phyloP scores from a whole-genome alignment of 2,113 vertebrate species.

The Grammomys dolichurus region DNA sequence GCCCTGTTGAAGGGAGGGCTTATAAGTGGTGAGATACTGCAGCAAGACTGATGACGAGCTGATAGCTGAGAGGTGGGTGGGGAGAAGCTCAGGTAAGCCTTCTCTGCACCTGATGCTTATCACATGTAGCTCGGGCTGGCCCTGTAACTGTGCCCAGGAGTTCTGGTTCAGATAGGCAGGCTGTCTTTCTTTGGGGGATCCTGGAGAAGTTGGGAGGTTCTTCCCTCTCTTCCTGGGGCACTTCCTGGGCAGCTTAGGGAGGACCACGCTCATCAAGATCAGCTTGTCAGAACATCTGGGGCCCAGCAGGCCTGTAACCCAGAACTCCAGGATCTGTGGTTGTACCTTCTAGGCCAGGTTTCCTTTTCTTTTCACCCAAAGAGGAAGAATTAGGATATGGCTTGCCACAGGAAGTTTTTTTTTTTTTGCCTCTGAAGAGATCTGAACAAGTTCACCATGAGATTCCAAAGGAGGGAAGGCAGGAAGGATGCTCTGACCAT shows the following conservation, averaged over 20 bases:
- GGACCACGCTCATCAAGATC: rapidly evolving
- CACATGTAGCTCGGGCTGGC: background rate
- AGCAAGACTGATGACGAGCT: too few species aligned
- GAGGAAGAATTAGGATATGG: background rate
- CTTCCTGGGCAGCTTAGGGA: background rate
- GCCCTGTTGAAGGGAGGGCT: background rate
- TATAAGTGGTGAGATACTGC: background rate
- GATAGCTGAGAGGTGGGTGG: background rate
- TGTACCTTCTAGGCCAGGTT: background rate
- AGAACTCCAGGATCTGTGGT: background rate
- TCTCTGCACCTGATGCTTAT: background rate
- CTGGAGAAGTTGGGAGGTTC: background rate
- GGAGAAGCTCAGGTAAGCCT: background rate
- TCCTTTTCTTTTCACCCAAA: background rate
- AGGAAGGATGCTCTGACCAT: too few species aligned
- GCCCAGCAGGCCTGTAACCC: background rate
- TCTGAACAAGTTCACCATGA: too few species aligned
- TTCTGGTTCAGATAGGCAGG: background rate
- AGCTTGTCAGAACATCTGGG: background rate
- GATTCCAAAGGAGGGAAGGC: background rate
- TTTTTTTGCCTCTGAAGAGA: background rate
- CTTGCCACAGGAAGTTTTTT: too few species aligned
- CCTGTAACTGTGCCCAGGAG: background rate
- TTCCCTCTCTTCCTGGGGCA: too few species aligned
- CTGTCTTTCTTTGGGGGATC: background rate